Evolutionary conservation across 2,113 vertebrate genomes (phyloP), one percentile per base, ranked within the genome.

Genomic region (Lophius piscatorius): DNA sequence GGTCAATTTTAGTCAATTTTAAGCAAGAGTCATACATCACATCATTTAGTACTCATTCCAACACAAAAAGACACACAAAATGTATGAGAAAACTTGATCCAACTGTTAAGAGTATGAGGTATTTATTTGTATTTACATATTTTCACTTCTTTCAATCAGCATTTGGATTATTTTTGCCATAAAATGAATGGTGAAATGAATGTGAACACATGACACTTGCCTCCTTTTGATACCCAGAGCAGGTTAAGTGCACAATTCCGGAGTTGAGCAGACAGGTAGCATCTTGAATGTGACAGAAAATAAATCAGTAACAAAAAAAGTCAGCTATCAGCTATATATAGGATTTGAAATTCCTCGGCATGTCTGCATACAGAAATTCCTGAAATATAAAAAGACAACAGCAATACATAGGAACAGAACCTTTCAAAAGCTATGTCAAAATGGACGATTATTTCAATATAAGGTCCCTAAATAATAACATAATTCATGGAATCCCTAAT

Each of bases 221-320:
- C 94, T 99, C 94, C 66, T 97, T 98, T 80, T 96, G 96, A 91
- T 97, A 93, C n/a, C 95, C 94, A 24, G 91, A 93, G 76, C 96
- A 98, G 64, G 94, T 94, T 67, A 97, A 33, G 67, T 95, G 96
- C 79, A 98, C 83, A 47, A 99, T 78, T 84, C 97, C 97, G 14
- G 92, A 91, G 78, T 75, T 93, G 68, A 98, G 88, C 77, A 99
- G 90, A 77, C 96, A 98, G 8, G 92, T 94, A 24, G 92, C 94
- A 91, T 95, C 96, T 98, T 80, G 31, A 86, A 86, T 36, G 50
- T 44, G 60, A 69, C 50, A 68, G 4, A 17, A 39, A 22, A 20
- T 35, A 22, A 26, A 20, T 3, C n/a, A n/a, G n/a, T n/a, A n/a
- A n/a, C n/a, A n/a, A n/a, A n/a, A 29, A 33, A 3, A 16, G 1